Percentiles rank a stretch among this genome's conserved stretches.
Evolutionary conservation across 2,113 vertebrate species (phyloP).

Genomic region (Ranitomeya imitator): DNA sequence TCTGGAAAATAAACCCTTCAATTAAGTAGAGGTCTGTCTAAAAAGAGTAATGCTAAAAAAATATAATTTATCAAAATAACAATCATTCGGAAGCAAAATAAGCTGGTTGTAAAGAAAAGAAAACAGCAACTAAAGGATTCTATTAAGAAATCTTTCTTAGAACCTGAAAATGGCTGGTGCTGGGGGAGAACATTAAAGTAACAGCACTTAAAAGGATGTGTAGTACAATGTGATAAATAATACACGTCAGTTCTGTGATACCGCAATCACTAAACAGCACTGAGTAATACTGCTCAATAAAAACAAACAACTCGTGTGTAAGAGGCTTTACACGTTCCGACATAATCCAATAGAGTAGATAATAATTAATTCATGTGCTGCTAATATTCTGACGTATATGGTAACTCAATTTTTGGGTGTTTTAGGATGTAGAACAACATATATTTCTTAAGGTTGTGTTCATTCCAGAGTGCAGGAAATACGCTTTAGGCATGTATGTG

Average conservation of each 20-base stretch:
- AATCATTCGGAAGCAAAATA: neutral
- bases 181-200: slow-evolving; percentile 33
- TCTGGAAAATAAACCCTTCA: no score
- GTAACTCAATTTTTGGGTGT: neutral
- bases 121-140: neutral
- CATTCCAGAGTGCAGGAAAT: neutral
- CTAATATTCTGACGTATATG: neutral
- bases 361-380: neutral
- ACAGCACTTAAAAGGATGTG: slow-evolving; percentile 28
- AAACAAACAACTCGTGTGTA: neutral
- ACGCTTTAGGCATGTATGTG: no score
- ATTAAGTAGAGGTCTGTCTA: no score
- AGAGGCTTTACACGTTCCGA: neutral
- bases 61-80: no score
- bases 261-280: neutral
- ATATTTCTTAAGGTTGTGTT: neutral
- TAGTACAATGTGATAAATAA: slow-evolving; percentile 47
- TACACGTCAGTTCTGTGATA: slow-evolving; percentile 45
- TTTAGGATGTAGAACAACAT: neutral
- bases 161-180: slow-evolving; percentile 3
- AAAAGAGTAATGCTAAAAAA: no score
- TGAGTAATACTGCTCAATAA: neutral
- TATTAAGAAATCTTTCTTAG: neutral
- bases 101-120: neutral
- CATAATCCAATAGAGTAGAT: neutral